These are phyloP conservation scores for Anhinga anhinga DNA, from an alignment of 2,113 vertebrate species.

Conservation along the genomic window DNA sequence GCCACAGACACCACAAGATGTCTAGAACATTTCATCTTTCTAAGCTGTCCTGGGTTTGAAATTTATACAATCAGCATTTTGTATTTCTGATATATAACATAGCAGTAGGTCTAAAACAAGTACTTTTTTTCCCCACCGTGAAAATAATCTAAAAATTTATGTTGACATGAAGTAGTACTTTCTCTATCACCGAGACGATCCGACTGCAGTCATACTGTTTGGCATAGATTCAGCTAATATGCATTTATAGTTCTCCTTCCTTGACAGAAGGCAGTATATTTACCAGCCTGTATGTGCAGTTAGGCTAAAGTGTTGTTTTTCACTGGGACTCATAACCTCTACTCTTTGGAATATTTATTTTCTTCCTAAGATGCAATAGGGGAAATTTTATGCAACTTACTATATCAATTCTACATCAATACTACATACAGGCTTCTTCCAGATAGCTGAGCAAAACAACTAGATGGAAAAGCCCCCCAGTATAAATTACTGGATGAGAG, in stretches of 20 bases:
- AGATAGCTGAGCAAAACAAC: not conserved
- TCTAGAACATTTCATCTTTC: not conserved
- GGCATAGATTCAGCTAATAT: conserved; percentile 48
- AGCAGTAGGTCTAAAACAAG: not conserved
- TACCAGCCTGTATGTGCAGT: conserved; percentile 32
- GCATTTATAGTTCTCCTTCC: conserved; percentile 47
- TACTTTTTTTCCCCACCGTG: not conserved
- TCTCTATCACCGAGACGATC: not conserved
- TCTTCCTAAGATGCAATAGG: conserved; percentile 16
- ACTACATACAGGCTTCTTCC: not conserved
- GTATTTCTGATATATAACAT: not conserved
- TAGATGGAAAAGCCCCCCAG: not conserved
- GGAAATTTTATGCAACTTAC: conserved; percentile 35
- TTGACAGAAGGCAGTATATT: conserved; percentile 51
- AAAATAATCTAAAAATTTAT: conserved; percentile 50
- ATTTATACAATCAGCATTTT: conserved; percentile 12
- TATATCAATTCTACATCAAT: conserved; percentile 20
- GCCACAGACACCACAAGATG: not conserved
- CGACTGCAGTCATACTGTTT: conserved; percentile 17
- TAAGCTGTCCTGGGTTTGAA: not conserved
- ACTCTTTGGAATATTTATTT: conserved; percentile 51
- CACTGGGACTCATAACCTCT: conserved; percentile 49
- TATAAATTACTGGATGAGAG: not conserved
- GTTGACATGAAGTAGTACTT: conserved; percentile 24
- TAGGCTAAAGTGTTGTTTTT: conserved; percentile 42